Evolutionary conservation across 2,797 vertebrate species (phyloP).

Genomic region (Sebastes itinus): DNA sequence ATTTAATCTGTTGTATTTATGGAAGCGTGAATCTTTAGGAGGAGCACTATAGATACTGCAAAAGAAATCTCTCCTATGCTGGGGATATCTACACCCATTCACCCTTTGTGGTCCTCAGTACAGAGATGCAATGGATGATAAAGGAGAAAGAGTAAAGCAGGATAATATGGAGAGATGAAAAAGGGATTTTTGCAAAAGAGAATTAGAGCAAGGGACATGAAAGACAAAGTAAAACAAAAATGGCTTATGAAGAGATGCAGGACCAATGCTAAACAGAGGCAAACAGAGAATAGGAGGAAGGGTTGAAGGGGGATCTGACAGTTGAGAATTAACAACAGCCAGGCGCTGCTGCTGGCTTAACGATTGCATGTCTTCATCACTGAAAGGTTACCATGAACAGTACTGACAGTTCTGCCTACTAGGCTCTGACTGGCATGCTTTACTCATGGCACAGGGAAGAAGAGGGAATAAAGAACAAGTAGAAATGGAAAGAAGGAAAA

Average conservation of each 20-base stretch:
- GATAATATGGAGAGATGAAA: not conserved
- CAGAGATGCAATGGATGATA: not conserved
- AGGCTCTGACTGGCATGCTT: constrained; percentile 71
- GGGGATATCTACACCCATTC: not conserved
- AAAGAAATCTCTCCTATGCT: not conserved
- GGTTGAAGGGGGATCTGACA: constrained; percentile 21
- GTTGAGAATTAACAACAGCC: constrained; percentile 52
- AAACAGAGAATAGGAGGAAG: constrained; percentile 30
- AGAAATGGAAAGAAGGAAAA: constrained; percentile 12
- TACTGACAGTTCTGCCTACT: constrained; percentile 81
- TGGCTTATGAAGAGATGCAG: not conserved
- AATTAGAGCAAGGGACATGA: not conserved
- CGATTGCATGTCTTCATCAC: constrained; percentile 79
- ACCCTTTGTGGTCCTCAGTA: not conserved
- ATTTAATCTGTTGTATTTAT: not conserved
- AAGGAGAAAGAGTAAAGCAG: not conserved
- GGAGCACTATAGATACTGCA: not conserved
- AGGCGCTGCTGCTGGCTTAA: constrained; percentile 73
- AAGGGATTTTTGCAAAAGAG: not conserved
- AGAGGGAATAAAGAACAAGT: constrained; percentile 30
- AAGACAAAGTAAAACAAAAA: not conserved
- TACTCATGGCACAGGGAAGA: constrained; percentile 58
- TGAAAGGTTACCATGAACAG: constrained; percentile 76
- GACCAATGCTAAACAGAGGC: constrained; percentile 4
- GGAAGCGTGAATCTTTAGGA: not conserved